phyloP scores from a whole-genome alignment of 2,888 invertebrate species.

The Campoletis raptor region DNA sequence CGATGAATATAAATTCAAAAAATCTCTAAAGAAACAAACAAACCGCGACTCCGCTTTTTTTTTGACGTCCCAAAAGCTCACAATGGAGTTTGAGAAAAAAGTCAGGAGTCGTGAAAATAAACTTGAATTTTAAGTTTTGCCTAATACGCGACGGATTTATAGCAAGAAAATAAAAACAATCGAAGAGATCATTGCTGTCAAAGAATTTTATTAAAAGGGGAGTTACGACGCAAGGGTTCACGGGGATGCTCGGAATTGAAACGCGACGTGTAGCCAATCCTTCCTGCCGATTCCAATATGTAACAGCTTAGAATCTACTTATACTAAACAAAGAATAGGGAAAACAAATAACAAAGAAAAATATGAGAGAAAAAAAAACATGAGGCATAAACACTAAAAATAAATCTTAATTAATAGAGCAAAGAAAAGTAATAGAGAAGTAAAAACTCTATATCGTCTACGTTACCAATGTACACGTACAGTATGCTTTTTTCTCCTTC shows the following conservation, averaged over 20 bases:
- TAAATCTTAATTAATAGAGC: slow-evolving; percentile 65
- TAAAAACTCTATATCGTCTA: slow-evolving; percentile 69
- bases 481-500: slow-evolving; percentile 72
- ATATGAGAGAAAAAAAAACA: slow-evolving; percentile 9
- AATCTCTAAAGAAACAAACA: background rate
- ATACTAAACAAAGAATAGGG: slow-evolving; percentile 48
- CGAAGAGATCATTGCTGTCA: background rate
- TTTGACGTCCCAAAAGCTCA: slow-evolving; percentile 33
- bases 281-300: slow-evolving; percentile 73
- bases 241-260: slow-evolving; percentile 68
- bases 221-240: slow-evolving; percentile 61
- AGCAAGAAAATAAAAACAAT: background rate
- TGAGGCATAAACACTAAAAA: slow-evolving; percentile 47
- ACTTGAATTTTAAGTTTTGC: background rate
- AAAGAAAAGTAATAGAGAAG: slow-evolving; percentile 48
- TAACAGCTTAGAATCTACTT: slow-evolving; percentile 72
- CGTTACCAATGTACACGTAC: slow-evolving; percentile 70
- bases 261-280: slow-evolving; percentile 70
- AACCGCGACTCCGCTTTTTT: slow-evolving; percentile 3
- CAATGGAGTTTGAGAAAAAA: background rate
- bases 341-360: slow-evolving; percentile 17
- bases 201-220: background rate
- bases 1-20: slow-evolving; percentile 42
- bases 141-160: background rate
- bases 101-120: background rate